Evolutionary conservation across 2,113 vertebrate species (phyloP), one percentile per base, ranked within the genome.

Genomic region (Eretmodus cyanostictus): DNA sequence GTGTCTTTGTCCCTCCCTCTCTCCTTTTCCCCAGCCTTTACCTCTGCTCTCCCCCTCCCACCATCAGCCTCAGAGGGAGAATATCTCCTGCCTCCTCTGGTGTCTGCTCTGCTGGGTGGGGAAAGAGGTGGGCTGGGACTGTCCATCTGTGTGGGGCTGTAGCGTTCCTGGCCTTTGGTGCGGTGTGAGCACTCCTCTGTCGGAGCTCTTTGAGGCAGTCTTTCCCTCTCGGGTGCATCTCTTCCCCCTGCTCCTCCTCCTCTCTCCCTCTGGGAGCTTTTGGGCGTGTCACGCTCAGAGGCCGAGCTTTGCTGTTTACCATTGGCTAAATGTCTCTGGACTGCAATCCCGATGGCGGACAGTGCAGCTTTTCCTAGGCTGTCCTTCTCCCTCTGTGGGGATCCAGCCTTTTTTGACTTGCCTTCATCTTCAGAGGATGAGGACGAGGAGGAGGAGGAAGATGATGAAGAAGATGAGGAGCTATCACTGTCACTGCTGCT

Each of bases 401-500:
- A 22, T 8, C 36, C 85, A 2, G 83, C 59, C 24, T 86, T 86
- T 71, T 92, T 87, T 3, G 17, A 71, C 22, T 94, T 82, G 27
- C 79, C 76, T 10, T 95, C 94, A 4, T 95, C 96, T 19, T 95
- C 93, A 27, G 95, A 96, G 7, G 96, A 96, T 1, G 94, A 94
- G 2, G 93, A 93, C 0, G 95, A 95, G 0, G 96, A 96, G 0
- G 96, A 96, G 0, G 95, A 95, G 0, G 96, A 96, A 0, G 92
- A 94, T 0, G 92, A 94, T 0, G 96, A 96, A 0, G 96, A 96
- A 0, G 96, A 96, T 0, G 96, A 96, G n/a, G 95, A 96, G 80
- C 93, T 94, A 29, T 95, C 93, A 0, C 95, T 96, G 4, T 89
- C 94, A 9, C 93, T 95, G 61, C 73, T 78, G 80, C 85, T 86